These are phyloP conservation scores for Spermophilus dauricus DNA, from an alignment of 2,113 vertebrate species.

Conservation along the genomic window DNA sequence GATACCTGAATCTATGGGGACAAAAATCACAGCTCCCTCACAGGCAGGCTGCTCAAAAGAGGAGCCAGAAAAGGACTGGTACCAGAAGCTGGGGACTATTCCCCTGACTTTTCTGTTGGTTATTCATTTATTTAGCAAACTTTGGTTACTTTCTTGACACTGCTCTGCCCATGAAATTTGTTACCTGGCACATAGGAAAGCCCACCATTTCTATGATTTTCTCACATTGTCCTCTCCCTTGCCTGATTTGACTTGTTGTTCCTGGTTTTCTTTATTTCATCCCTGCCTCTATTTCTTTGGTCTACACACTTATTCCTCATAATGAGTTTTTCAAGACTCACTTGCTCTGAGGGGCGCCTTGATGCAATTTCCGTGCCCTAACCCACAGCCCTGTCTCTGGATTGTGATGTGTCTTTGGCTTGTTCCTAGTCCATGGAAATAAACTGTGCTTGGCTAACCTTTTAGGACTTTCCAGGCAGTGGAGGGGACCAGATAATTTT, in stretches of 20 bases:
- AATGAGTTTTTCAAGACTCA: not conserved
- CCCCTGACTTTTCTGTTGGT: not conserved
- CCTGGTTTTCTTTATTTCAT: not conserved
- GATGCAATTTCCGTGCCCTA: not conserved
- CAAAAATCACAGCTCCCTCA: not conserved
- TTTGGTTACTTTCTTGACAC: not conserved
- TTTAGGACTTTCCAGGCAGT: not conserved
- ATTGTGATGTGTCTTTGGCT: not conserved
- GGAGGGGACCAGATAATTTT: not conserved
- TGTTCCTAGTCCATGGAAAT: not conserved
- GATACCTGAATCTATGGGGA: not conserved
- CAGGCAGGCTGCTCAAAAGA: not conserved
- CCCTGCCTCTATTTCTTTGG: not conserved
- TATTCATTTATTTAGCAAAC: slow-evolving; percentile 42
- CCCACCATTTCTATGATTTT: not conserved
- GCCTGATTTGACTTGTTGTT: not conserved
- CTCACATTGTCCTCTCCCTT: not conserved
- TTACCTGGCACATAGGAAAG: not conserved
- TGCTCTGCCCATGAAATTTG: not conserved
- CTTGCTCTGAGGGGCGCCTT: slow-evolving; percentile 12
- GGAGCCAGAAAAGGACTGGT: not conserved
- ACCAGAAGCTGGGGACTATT: not conserved
- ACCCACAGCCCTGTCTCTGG: not conserved
- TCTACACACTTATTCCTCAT: not conserved
- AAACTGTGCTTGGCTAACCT: not conserved